Evolutionary conservation across 2,888 invertebrate genomes (phyloP), one percentile per base, ranked within the genome.

Genomic region (Dastarcus helophoroides): DNA sequence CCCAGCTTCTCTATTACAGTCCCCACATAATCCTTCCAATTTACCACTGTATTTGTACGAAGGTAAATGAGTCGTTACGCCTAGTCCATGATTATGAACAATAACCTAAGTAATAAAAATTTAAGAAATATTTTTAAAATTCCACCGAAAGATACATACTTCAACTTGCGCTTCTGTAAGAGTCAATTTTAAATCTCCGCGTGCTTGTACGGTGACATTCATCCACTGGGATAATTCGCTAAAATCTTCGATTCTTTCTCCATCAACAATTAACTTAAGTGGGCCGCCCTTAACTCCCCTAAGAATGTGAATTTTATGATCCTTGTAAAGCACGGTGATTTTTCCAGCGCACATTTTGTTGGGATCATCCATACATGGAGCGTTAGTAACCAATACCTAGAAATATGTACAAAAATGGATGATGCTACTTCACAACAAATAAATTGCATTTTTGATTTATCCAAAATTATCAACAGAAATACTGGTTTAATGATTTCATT

Each of bases 21-120:
- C 72, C 29, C 88, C 88, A 54, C 88, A 89, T 2, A 89, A 64
- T 1, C 88, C 88, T 54, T 85, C 81, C 31, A 82, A 72, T 38
- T 69, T 72, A 37, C 75, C 74, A 21, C 68, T 70, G 57, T 81
- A 86, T 32, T 76, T 62, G 39, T 75, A 71, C 1, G 86, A 84
- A 0, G 88, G 83, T 2, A 84, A 68, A 33, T 70, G 73, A 3
- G 80, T 54, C 26, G 67, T 54, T 6, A 63, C 63, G 2, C 64
- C 68, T 35, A 63, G 52, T 13, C 65, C 63, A 12, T 63, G 61
- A 39, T 56, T 62, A 38, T 61, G 63, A 26, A 64, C 60, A 1
- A 59, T 54, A 2, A 67, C 60, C 53, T 65, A 40, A 14, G 24
- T 11, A 10, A 21, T 5, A 25, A 17, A 10, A 23, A 26, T 8